phyloP scores from a whole-genome alignment of 2,113 vertebrate species.

The Phyllopteryx taeniolatus region DNA sequence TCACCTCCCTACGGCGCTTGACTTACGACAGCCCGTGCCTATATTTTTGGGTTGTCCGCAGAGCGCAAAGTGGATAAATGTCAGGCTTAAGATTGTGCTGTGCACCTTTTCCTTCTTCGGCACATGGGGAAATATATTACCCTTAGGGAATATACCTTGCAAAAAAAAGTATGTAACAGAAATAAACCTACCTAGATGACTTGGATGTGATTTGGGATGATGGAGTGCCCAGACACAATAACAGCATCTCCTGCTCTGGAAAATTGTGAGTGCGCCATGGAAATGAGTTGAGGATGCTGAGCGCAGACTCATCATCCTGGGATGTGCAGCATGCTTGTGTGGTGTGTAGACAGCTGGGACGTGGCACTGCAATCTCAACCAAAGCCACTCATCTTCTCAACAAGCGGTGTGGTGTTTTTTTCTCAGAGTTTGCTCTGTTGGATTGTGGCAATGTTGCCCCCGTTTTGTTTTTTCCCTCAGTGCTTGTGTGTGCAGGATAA shows the following conservation, averaged over 20 bases:
- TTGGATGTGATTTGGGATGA: background rate
- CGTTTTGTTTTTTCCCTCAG: background rate
- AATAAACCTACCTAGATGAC: background rate
- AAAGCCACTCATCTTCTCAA: background rate
- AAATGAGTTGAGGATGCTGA: background rate
- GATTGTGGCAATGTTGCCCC: conserved; percentile 4
- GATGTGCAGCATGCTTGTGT: conserved; percentile 22
- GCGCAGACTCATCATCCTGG: conserved; percentile 7
- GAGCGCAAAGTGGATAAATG: too few relatives aligned
- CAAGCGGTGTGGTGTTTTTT: conserved; percentile 2
- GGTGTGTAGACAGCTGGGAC: conserved; percentile 26
- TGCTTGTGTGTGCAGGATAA: conserved; percentile 2
- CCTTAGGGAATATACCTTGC: too few relatives aligned
- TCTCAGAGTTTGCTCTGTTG: conserved; percentile 16
- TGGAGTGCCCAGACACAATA: background rate
- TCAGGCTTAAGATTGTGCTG: too few relatives aligned
- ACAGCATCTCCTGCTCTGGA: background rate
- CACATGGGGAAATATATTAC: too few relatives aligned
- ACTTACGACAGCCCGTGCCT: too few relatives aligned
- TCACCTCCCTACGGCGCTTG: too few relatives aligned
- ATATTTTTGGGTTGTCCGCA: too few relatives aligned
- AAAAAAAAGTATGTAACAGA: too few relatives aligned
- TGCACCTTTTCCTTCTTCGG: too few relatives aligned
- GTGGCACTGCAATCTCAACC: conserved; percentile 6
- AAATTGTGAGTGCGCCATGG: rapidly evolving